These are phyloP conservation scores for Bilobella aurantiaca DNA, from an alignment of 1,140 invertebrate species.

Conservation along the genomic window DNA sequence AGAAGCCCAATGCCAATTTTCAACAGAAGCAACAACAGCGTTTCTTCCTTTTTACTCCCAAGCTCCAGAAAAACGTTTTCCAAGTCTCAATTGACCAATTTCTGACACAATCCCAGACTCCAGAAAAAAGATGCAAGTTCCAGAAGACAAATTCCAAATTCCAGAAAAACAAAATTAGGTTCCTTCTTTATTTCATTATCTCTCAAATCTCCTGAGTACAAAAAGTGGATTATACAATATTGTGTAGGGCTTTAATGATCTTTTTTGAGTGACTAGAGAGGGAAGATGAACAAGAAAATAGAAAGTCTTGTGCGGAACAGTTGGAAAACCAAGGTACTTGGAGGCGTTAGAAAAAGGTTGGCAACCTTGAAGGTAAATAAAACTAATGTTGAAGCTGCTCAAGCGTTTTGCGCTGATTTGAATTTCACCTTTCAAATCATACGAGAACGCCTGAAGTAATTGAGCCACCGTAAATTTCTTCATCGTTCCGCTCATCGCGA, in stretches of 20 bases:
- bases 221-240: too few species aligned
- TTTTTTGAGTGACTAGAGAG: not conserved
- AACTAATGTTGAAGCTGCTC: too few species aligned
- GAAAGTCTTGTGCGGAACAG: not conserved
- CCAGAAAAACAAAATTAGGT: too few species aligned
- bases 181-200: too few species aligned
- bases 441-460: constrained; percentile 34
- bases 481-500: constrained; percentile 13
- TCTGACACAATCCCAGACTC: too few species aligned
- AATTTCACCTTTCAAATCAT: constrained; percentile 5
- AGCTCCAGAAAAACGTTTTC: too few species aligned
- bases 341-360: not conserved
- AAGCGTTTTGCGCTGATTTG: not conserved
- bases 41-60: not conserved
- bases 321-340: not conserved
- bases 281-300: not conserved
- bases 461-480: constrained; percentile 33
- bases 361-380: not conserved
- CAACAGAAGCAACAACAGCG: not conserved
- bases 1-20: not conserved
- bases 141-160: too few species aligned
- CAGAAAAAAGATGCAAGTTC: too few species aligned
- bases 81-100: too few species aligned
- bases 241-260: too few species aligned
- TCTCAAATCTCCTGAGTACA: too few species aligned